Evolutionary conservation across 2,797 vertebrate genomes (phyloP), one percentile per base, ranked within the genome.

Genomic region (Rhodeus uyekii): DNA sequence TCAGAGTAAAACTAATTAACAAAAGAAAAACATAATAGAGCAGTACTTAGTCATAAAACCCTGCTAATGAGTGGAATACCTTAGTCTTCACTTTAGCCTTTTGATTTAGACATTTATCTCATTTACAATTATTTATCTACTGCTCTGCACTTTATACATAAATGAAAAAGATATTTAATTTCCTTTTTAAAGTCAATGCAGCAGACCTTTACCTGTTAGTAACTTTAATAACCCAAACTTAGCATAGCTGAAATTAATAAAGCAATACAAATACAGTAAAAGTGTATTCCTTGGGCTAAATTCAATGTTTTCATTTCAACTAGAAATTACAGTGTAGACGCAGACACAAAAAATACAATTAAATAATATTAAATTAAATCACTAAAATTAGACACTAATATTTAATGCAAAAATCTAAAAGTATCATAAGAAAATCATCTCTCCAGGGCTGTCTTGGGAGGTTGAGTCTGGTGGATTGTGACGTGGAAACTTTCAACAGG

Each of bases 381-480:
- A n/a, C n/a, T n/a, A n/a, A n/a, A 18, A 74, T 69, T 24, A 55
- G 53, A 58, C n/a, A 27, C 55, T 68, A 12, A 60, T 8, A 72
- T 36, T 19, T 55, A 65, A 22, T 71, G 5, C n/a, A 44, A 72
- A 76, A 9, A 14, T 16, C 79, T 67, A 84, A 69, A 64, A 42
- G 65, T 53, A 76, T 75, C 24, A 85, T 53, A 38, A 50, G 22
- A 14, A 36, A 81, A 63, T 48, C 22, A 55, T 32, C 44, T 32
- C 46, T 55, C 58, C 72, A 36, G 4, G 27, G 22, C 53, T 38
- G 19, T 46, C 48, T 36, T n/a, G 22, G 24, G 65, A 65, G n/a
- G 19, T 19, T 58, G 27, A 18, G 38, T 77, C 75, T 61, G 39
- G 19, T 64, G 8, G 36, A 48, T 75, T 32, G 46, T 78, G 55